Percentiles rank a stretch among this genome's conserved stretches.
These are phyloP conservation scores for Sinohyriopsis cumingii DNA, from an alignment of 2,888 invertebrate genomes.

Conservation along the genomic window DNA sequence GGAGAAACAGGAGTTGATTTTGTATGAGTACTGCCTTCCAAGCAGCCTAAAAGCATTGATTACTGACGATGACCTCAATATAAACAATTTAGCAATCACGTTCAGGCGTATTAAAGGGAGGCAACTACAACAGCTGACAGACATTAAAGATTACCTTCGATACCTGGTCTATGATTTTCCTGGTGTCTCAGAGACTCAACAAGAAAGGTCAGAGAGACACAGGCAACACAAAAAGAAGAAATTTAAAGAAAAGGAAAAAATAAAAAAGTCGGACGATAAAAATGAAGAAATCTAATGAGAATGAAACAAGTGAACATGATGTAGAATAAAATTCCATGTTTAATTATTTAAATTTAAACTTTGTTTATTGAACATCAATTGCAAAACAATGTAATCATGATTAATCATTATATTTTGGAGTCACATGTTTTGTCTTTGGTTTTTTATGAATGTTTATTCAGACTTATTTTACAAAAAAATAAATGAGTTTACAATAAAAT, in stretches of 20 bases:
- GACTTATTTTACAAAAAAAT: no score
- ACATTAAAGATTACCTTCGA: conserved; percentile 34
- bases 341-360: no score
- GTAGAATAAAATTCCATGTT: no score
- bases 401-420: no score
- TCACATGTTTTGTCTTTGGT: no score
- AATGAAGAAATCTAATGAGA: background rate
- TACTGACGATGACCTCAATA: conserved; percentile 12
- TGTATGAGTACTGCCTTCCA: conserved; percentile 34
- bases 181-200: conserved; percentile 26
- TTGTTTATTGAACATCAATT: no score
- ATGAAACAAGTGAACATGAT: conserved; percentile 1
- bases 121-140: conserved; percentile 28
- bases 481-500: no score
- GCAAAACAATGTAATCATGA: no score
- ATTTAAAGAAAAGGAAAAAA: conserved; percentile 6
- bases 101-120: conserved; percentile 24
- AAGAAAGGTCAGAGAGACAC: conserved; percentile 23
- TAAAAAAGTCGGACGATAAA: conserved; percentile 5
- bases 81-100: conserved; percentile 13
- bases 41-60: conserved; percentile 9
- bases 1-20: conserved; percentile 35
- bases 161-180: conserved; percentile 30
- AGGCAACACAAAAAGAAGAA: conserved; percentile 25
- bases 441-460: no score